Percentiles rank a stretch among this genome's conserved stretches.
Conservation (phyloP, 1,140 invertebrate species). For the Drosophila suzukii region DNA sequence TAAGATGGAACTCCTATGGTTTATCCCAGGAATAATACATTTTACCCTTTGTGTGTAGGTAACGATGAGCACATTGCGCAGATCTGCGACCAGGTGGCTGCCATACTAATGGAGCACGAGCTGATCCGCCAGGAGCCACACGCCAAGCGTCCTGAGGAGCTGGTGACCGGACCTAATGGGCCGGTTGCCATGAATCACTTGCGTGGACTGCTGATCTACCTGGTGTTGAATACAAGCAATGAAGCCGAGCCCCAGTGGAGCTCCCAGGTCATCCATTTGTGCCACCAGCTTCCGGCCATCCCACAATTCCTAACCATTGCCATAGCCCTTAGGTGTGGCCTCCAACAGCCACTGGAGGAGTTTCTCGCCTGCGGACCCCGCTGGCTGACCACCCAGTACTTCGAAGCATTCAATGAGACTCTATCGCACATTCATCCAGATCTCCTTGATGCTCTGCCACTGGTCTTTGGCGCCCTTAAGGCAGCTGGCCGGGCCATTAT, state of each 20-base stretch:
- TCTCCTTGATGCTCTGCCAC: constrained; percentile 1
- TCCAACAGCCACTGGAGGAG: constrained; percentile 33
- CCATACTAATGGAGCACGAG: constrained; percentile 29
- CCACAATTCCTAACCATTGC: constrained; percentile 23
- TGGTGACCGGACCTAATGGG: neutral
- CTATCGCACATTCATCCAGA: constrained; percentile 6
- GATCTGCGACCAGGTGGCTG: constrained; percentile 13
- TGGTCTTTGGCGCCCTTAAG: constrained; percentile 1
- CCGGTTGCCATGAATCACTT: constrained; percentile 17
- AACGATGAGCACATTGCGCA: constrained; percentile 46
- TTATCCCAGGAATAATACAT: too few species aligned
- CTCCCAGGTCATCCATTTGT: constrained; percentile 37
- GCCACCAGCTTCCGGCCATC: constrained; percentile 16
- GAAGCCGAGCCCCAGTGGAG: constrained; percentile 1
- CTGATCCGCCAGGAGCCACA: constrained; percentile 14
- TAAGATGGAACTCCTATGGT: neutral
- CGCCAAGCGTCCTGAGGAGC: neutral
- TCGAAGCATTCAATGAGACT: constrained; percentile 28
- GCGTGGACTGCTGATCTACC: constrained; percentile 35
- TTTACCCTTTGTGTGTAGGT: constrained; percentile 12
- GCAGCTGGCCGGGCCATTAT: constrained; percentile 24
- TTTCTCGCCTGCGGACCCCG: constrained; percentile 40
- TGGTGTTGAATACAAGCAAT: constrained; percentile 28
- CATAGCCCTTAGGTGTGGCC: constrained; percentile 20
- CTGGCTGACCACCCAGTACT: constrained; percentile 38